A percentile compares a stretch with the other conserved stretches of the same genome.
phyloP scores from a whole-genome alignment of 37 sponge, comb jelly and placozoan species.

The Diacarnus erythraeanus region DNA sequence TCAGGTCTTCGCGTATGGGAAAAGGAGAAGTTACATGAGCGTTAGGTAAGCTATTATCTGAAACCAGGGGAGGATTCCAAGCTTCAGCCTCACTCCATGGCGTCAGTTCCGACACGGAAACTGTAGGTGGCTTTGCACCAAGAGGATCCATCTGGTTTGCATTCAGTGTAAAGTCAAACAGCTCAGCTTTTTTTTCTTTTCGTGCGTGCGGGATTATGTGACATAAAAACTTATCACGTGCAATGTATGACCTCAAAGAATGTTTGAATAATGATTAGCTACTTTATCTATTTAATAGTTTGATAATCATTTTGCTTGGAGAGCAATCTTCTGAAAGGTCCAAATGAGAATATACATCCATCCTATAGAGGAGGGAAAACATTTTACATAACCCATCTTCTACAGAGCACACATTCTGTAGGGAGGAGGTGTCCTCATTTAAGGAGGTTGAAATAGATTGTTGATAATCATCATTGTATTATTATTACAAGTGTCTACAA shows the following conservation, averaged over 20 bases:
- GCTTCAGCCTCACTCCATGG: conserved; percentile 38
- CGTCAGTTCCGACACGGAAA: conserved; percentile 18
- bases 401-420: too few species aligned
- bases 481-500: too few species aligned
- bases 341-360: conserved; percentile 20
- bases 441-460: too few species aligned
- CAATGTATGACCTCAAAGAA: too few species aligned
- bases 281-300: too few species aligned
- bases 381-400: too few species aligned
- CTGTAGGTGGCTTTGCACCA: conserved; percentile 47
- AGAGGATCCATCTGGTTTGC: conserved; percentile 55
- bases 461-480: too few species aligned
- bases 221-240: not conserved
- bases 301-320: too few species aligned
- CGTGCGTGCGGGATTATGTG: not conserved
- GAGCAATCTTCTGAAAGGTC: not conserved
- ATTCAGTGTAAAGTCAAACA: too few species aligned
- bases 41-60: not conserved
- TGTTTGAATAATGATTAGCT: too few species aligned
- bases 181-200: not conserved
- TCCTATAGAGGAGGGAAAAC: conserved; percentile 4
- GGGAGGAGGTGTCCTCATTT: too few species aligned
- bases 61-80: not conserved
- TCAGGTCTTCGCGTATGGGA: conserved; percentile 58
- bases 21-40: conserved; percentile 61